Evolutionary conservation across 1,140 invertebrate genomes (phyloP).

Genomic region (Telenomus remus): DNA sequence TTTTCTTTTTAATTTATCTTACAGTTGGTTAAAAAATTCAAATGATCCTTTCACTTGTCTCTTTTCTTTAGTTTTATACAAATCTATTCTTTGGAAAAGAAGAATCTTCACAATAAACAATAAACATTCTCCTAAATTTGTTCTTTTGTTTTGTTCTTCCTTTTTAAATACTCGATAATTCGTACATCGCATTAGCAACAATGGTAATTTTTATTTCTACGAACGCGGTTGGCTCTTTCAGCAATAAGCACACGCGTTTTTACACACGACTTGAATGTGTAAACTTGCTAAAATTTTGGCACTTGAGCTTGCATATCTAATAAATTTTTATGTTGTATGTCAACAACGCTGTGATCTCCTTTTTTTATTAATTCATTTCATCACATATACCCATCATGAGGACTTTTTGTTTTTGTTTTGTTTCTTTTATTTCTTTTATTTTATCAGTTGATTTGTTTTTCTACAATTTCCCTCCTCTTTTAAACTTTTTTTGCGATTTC

Average conservation of each 20-base stretch:
- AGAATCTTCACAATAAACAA: too few species aligned
- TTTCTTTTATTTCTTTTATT: slow-evolving; percentile 13
- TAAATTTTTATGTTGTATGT: slow-evolving; percentile 38
- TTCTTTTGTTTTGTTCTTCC: slow-evolving; percentile 6
- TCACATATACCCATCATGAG: slow-evolving; percentile 17
- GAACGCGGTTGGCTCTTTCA: slow-evolving; percentile 56
- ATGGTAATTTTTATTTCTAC: slow-evolving; percentile 41
- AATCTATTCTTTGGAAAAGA: too few species aligned
- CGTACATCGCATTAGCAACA: slow-evolving; percentile 1
- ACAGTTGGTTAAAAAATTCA: slow-evolving; percentile 32
- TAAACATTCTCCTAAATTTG: too few species aligned
- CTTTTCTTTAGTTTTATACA: too few species aligned
- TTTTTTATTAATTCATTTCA: slow-evolving; percentile 24
- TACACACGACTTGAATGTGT: slow-evolving; percentile 56
- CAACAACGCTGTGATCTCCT: slow-evolving; percentile 32
- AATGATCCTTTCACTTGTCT: background rate
- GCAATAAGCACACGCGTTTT: slow-evolving; percentile 56
- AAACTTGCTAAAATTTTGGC: slow-evolving; percentile 70
- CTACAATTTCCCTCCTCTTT: slow-evolving; percentile 8
- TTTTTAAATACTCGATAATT: slow-evolving; percentile 29
- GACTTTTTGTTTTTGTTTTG: slow-evolving; percentile 7
- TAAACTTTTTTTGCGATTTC: slow-evolving; percentile 15
- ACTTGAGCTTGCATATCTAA: slow-evolving; percentile 69
- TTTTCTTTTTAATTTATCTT: slow-evolving; percentile 28
- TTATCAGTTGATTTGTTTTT: background rate